These are phyloP conservation scores for Bacillus rossius DNA, from an alignment of 1,140 invertebrate genomes.

Conservation along the genomic window DNA sequence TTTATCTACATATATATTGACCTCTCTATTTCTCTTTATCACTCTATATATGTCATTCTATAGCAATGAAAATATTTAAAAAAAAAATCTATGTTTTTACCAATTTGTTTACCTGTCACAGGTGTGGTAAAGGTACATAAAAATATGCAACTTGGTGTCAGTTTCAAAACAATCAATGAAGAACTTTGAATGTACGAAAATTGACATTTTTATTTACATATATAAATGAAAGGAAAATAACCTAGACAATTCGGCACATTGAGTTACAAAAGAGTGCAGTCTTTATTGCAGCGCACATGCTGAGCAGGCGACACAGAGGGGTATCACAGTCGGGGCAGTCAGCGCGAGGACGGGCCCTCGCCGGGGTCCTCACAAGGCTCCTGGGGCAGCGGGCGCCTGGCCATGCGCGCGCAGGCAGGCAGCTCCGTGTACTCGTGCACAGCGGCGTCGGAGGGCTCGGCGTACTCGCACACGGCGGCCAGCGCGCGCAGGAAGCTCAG, in stretches of 20 bases:
- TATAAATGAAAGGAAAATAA: background rate
- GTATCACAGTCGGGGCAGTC: background rate
- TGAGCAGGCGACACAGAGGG: too few relatives aligned
- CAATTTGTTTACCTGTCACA: too few relatives aligned
- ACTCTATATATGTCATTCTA: too few relatives aligned
- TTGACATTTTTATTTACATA: background rate
- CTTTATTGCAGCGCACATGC: too few relatives aligned
- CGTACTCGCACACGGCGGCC: conserved; percentile 55
- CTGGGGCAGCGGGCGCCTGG: conserved; percentile 59
- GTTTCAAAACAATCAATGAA: too few relatives aligned
- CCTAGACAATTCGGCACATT: background rate
- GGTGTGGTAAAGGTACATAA: too few relatives aligned
- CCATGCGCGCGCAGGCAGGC: conserved; percentile 48
- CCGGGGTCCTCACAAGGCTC: conserved; percentile 50
- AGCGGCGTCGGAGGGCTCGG: conserved; percentile 47
- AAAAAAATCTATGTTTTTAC: too few relatives aligned
- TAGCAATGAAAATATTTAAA: too few relatives aligned
- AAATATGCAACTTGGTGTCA: too few relatives aligned
- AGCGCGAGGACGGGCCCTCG: conserved; percentile 29
- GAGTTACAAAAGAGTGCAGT: background rate
- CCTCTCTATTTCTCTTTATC: too few relatives aligned
- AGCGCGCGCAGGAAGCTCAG: conserved; percentile 40
- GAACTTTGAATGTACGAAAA: too few relatives aligned
- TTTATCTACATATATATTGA: too few relatives aligned
- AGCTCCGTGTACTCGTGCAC: conserved; percentile 68